These are phyloP conservation scores for Spatulosminthurus flaviceps DNA, from an alignment of 2,888 invertebrate genomes.

Conservation along the genomic window DNA sequence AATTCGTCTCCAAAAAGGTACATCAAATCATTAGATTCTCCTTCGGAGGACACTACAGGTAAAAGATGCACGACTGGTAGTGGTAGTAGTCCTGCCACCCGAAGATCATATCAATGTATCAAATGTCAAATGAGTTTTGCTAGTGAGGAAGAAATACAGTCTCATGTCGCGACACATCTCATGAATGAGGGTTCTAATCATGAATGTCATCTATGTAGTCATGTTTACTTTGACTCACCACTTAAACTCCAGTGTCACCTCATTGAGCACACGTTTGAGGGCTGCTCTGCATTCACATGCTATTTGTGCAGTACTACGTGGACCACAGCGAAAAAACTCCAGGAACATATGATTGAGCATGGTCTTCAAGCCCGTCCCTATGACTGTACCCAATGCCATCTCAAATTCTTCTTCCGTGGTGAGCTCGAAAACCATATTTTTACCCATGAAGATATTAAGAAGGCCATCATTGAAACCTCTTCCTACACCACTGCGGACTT, in stretches of 20 bases:
- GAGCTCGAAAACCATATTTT: conserved; percentile 85
- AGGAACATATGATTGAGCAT: conserved; percentile 85
- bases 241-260: conserved; percentile 86
- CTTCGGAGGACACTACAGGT: conserved; percentile 20
- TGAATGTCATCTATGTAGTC: conserved; percentile 83
- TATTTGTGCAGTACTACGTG: conserved; percentile 89
- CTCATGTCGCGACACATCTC: conserved; percentile 71
- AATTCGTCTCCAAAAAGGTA: conserved; percentile 50
- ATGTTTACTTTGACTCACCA: conserved; percentile 77
- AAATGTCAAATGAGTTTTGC: conserved; percentile 75
- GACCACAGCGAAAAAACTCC: conserved; percentile 81
- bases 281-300: conserved; percentile 83
- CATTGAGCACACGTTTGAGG: conserved; percentile 86
- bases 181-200: conserved; percentile 71
- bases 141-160: conserved; percentile 73
- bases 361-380: conserved; percentile 83
- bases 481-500: not conserved
- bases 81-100: conserved; percentile 36
- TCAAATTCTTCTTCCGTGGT: conserved; percentile 89
- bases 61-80: conserved; percentile 40
- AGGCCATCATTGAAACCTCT: conserved; percentile 52
- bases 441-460: conserved; percentile 64
- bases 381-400: conserved; percentile 82
- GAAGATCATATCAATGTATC: conserved; percentile 73
- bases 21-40: conserved; percentile 46